Evolutionary conservation across 2,888 invertebrate species (phyloP).

Genomic region (Drosophila meridiana): DNA sequence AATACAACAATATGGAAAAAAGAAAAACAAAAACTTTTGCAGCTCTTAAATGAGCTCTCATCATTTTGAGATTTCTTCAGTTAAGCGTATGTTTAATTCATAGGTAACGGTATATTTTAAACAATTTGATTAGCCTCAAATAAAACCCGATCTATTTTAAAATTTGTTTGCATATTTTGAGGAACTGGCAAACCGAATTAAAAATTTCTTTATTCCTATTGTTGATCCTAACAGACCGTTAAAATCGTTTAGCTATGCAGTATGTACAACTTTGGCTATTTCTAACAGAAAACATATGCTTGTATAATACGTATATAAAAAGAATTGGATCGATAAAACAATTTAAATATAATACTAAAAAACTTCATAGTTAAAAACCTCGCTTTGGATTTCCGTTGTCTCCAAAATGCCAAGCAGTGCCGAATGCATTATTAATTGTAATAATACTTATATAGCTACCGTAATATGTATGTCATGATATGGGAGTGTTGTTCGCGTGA

Average conservation of each 20-base stretch:
- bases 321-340: conserved; percentile 48
- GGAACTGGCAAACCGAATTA: conserved; percentile 69
- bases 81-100: neutral
- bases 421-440: conserved; percentile 59
- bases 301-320: neutral
- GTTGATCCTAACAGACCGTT: conserved; percentile 4
- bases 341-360: conserved; percentile 14
- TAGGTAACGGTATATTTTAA: neutral
- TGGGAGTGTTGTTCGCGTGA: conserved; percentile 58
- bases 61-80: too few species aligned
- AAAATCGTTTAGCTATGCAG: conserved; percentile 23
- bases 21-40: neutral
- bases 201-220: conserved; percentile 22
- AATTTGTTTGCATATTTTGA: conserved; percentile 30
- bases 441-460: conserved; percentile 60
- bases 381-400: conserved; percentile 4
- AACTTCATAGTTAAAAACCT: conserved; percentile 23
- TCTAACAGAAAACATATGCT: neutral
- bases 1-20: neutral
- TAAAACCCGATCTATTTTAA: neutral
- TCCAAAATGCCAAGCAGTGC: conserved; percentile 51
- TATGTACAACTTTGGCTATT: conserved; percentile 42
- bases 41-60: neutral
- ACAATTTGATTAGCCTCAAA: neutral
- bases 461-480: conserved; percentile 78